These are phyloP conservation scores for Euleptes europaea DNA, from an alignment of 2,113 vertebrate genomes.

Conservation along the genomic window DNA sequence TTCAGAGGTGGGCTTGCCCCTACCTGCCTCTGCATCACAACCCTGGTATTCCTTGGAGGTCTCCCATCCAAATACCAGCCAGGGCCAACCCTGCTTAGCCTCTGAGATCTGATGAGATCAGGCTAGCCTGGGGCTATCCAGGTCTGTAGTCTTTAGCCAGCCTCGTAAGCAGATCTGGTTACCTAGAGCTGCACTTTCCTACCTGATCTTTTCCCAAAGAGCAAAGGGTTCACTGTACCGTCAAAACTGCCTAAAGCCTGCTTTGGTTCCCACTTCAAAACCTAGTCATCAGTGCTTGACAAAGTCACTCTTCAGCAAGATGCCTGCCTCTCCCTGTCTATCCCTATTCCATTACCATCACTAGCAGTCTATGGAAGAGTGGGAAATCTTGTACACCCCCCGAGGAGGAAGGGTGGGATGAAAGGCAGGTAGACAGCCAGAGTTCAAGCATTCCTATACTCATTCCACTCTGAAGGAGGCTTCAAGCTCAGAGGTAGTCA, in stretches of 20 bases:
- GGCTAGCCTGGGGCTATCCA: no score
- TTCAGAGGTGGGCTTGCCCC: no score
- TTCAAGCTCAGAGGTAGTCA: not conserved
- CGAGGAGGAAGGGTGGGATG: no score
- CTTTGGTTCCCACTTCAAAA: no score
- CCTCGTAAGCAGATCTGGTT: not conserved
- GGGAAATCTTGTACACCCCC: no score
- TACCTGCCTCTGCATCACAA: no score
- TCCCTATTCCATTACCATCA: not conserved
- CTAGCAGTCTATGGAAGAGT: not conserved
- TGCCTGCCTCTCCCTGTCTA: not conserved
- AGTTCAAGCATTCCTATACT: no score
- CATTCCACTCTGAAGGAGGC: not conserved
- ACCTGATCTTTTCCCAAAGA: not conserved
- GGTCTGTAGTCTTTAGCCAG: not conserved
- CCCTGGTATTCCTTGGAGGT: no score
- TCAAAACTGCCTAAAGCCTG: not conserved
- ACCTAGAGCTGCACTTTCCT: not conserved
- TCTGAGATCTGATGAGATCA: no score
- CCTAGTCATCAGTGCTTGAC: not conserved
- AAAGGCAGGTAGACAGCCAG: no score
- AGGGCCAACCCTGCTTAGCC: no score
- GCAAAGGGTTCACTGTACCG: not conserved
- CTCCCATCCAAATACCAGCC: no score
- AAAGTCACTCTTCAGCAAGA: not conserved